A percentile compares a stretch with the other conserved stretches of the same genome.
Conservation (phyloP, 2,888 invertebrate genomes). For the Andrena bicolor region DNA sequence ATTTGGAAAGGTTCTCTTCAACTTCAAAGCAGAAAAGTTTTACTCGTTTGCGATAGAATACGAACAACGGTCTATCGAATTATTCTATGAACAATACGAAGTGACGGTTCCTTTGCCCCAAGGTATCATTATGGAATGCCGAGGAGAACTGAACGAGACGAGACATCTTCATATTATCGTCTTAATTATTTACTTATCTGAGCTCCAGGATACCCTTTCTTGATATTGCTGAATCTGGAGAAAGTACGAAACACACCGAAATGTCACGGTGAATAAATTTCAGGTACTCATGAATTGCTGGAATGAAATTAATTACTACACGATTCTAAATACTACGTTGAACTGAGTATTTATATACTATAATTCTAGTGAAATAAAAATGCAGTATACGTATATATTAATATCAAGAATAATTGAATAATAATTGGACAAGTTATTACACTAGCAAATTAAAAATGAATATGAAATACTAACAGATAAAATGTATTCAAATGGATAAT, state of each 20-base stretch:
- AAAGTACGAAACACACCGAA: background rate
- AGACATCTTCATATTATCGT: constrained; percentile 56
- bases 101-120: constrained; percentile 69
- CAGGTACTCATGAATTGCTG: background rate
- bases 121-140: constrained; percentile 68
- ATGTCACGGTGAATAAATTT: too few relatives aligned
- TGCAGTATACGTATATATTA: too few relatives aligned
- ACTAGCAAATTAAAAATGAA: background rate
- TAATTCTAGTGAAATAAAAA: background rate
- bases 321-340: too few relatives aligned
- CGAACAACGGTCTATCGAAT: constrained; percentile 65
- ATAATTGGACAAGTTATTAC: background rate
- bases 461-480: background rate
- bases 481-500: background rate
- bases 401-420: background rate
- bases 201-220: constrained; percentile 31
- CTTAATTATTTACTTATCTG: constrained; percentile 60
- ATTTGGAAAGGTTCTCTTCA: constrained; percentile 45
- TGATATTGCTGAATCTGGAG: background rate
- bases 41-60: constrained; percentile 65
- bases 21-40: constrained; percentile 57
- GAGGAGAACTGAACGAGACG: constrained; percentile 58
- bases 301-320: background rate
- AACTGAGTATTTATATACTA: too few relatives aligned
- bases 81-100: constrained; percentile 69